Conservation (phyloP, 2,113 vertebrate genomes). For the Ursus arctos region DNA sequence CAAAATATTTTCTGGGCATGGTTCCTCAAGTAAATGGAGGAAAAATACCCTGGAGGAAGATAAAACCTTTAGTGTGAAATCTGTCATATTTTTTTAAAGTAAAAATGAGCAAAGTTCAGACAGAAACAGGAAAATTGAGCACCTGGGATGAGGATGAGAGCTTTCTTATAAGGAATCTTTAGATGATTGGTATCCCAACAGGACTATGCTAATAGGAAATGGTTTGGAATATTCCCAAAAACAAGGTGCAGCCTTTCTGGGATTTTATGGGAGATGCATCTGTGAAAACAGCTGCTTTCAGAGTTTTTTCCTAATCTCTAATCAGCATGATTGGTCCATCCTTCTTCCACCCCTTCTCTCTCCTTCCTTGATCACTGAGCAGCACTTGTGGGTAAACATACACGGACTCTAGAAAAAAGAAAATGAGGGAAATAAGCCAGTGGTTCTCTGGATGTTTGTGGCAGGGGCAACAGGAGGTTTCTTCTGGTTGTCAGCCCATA, state of each 20-base stretch:
- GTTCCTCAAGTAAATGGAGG: conserved; percentile 69
- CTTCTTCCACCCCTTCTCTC: background rate
- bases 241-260: background rate
- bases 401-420: background rate
- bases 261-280: background rate
- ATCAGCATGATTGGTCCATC: background rate
- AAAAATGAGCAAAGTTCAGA: conserved; percentile 58
- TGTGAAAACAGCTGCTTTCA: conserved; percentile 11
- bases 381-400: background rate
- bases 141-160: background rate
- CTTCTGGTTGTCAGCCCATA: background rate
- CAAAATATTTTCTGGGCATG: conserved; percentile 73
- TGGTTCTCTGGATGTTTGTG: background rate
- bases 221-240: background rate
- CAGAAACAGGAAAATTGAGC: background rate
- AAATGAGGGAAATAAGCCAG: background rate
- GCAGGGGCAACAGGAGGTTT: background rate
- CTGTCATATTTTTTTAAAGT: conserved; percentile 27
- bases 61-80: conserved; percentile 59
- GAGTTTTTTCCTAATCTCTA: background rate
- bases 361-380: background rate
- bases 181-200: background rate
- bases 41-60: conserved; percentile 68
- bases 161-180: background rate
- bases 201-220: background rate